phyloP scores from a whole-genome alignment of 2,797 vertebrate genomes.

The Lepilemur septentrionalis region DNA sequence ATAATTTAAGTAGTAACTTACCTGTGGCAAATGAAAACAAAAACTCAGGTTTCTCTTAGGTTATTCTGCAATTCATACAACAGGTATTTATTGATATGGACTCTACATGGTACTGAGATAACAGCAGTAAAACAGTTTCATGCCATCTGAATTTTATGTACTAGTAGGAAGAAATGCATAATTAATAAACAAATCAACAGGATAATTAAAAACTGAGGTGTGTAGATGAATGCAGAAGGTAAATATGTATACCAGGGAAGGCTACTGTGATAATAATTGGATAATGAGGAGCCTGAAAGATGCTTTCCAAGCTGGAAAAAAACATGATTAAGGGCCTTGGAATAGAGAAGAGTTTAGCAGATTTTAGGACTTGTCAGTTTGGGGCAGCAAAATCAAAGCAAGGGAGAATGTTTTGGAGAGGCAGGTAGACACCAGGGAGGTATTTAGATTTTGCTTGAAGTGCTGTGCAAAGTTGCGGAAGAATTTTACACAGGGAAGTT shows the following conservation, averaged over 20 bases:
- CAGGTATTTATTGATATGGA: neutral
- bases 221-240: neutral
- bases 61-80: neutral
- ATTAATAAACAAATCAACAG: neutral
- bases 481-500: neutral
- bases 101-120: neutral
- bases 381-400: neutral
- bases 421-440: neutral
- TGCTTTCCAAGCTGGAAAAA: neutral
- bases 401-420: neutral
- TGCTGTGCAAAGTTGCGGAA: neutral
- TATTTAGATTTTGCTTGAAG: neutral
- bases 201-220: neutral
- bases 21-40: neutral
- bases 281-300: neutral
- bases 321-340: neutral
- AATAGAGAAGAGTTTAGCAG: neutral
- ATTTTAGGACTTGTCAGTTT: neutral
- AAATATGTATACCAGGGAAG: neutral
- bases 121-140: neutral
- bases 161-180: neutral
- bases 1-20: constrained; percentile 1
- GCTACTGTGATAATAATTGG: neutral
- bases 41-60: neutral
- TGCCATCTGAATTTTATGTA: neutral